A percentile compares a stretch with the other conserved stretches of the same genome.
These are phyloP conservation scores for Platycheirus rosarum DNA, from an alignment of 2,888 invertebrate genomes.

Conservation along the genomic window DNA sequence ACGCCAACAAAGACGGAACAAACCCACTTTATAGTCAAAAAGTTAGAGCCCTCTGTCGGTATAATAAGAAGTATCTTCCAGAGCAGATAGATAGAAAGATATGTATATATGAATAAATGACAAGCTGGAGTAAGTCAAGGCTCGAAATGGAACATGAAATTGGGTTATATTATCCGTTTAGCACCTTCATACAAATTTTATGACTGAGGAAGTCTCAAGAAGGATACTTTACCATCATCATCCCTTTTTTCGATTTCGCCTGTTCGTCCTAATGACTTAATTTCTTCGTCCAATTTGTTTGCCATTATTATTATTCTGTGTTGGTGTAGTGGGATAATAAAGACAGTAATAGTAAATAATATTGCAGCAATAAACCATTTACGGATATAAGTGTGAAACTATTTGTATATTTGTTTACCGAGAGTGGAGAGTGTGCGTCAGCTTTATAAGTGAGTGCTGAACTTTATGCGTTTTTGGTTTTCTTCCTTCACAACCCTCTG, in stretches of 20 bases:
- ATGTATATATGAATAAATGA: not conserved
- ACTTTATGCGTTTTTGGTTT: constrained; percentile 45
- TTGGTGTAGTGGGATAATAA: constrained; percentile 57
- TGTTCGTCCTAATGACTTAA: constrained; percentile 71
- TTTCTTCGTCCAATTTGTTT: constrained; percentile 62
- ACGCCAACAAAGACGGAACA: constrained; percentile 30
- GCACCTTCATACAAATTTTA: constrained; percentile 73
- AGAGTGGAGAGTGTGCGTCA: not conserved
- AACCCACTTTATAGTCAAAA: constrained; percentile 69
- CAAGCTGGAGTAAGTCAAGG: constrained; percentile 59
- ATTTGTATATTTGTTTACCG: constrained; percentile 56
- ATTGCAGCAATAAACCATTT: constrained; percentile 61
- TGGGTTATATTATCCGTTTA: constrained; percentile 71
- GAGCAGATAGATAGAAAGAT: not conserved
- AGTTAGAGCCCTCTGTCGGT: constrained; percentile 61
- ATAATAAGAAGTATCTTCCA: constrained; percentile 26
- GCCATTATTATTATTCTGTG: constrained; percentile 18
- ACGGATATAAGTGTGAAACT: constrained; percentile 62
- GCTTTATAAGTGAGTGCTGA: constrained; percentile 50
- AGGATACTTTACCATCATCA: constrained; percentile 39
- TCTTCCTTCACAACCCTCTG: not conserved
- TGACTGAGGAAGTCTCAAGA: constrained; percentile 34
- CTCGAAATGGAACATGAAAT: constrained; percentile 50
- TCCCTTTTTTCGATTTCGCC: constrained; percentile 54
- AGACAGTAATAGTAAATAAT: constrained; percentile 67